Percentiles rank a stretch among this genome's conserved stretches.
These are phyloP conservation scores for Hemichromis elongatus DNA, from an alignment of 2,113 vertebrate species.

Conservation along the genomic window DNA sequence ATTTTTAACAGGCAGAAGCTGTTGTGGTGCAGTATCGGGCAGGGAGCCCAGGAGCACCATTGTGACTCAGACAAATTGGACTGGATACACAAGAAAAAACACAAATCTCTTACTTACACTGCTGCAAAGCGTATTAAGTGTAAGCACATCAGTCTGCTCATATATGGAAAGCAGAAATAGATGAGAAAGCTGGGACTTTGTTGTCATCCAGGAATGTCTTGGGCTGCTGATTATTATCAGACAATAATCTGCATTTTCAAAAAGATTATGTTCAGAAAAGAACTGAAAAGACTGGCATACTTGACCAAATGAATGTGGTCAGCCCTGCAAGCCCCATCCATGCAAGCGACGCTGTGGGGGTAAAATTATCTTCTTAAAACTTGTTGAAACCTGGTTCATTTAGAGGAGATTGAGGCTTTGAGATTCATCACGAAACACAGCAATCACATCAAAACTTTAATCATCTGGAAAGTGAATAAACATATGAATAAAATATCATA, in stretches of 20 bases:
- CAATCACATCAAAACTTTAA: neutral
- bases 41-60: neutral
- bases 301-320: neutral
- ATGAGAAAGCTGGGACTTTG: neutral
- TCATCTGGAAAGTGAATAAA: rapidly evolving
- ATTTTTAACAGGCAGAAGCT: neutral
- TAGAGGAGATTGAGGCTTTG: rapidly evolving
- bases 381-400: neutral
- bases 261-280: neutral
- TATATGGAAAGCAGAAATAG: neutral
- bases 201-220: neutral
- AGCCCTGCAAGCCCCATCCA: neutral
- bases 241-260: neutral
- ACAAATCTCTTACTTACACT: neutral
- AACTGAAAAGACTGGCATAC: rapidly evolving
- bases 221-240: neutral
- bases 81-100: neutral
- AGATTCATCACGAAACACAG: rapidly evolving
- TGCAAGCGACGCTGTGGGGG: neutral
- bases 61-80: neutral
- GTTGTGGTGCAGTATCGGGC: neutral
- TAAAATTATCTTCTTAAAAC: neutral
- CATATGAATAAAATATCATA: neutral
- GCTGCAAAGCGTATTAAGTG: neutral
- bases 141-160: neutral